These are phyloP conservation scores for Paguma larvata DNA, from an alignment of 2,797 vertebrate species.

Conservation along the genomic window DNA sequence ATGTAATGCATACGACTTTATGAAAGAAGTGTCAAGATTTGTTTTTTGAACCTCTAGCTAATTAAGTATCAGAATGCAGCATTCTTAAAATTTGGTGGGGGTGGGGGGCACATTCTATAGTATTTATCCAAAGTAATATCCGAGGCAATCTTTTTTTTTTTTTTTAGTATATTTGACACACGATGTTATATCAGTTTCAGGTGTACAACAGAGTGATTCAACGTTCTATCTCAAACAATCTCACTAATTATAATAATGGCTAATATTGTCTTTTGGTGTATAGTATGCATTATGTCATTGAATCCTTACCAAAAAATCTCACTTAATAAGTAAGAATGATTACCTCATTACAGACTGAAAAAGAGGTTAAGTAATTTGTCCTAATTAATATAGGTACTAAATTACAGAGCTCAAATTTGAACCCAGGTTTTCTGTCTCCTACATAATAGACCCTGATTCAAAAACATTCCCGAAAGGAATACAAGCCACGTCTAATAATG, in stretches of 20 bases:
- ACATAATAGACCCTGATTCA: neutral
- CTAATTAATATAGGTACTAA: constrained; percentile 14
- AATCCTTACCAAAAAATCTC: neutral
- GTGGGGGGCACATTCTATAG: neutral
- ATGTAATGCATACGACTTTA: neutral
- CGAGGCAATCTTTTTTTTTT: neutral
- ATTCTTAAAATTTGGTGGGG: neutral
- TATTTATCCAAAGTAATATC: neutral
- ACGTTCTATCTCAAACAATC: neutral
- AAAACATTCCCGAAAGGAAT: neutral
- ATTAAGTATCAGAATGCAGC: neutral
- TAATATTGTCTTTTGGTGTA: neutral
- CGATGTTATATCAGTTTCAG: neutral
- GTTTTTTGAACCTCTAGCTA: neutral
- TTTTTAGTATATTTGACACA: neutral
- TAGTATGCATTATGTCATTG: neutral
- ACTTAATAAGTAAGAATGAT: neutral
- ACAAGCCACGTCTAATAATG: neutral
- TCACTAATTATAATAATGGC: neutral
- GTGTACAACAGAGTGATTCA: neutral
- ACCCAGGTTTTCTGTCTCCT: neutral
- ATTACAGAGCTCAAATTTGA: constrained; percentile 29
- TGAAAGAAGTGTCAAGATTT: neutral
- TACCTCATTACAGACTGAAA: neutral
- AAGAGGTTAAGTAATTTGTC: constrained; percentile 19